Evolutionary conservation across 1,140 invertebrate genomes (phyloP).

Genomic region (Holcopasites calliopsidis): DNA sequence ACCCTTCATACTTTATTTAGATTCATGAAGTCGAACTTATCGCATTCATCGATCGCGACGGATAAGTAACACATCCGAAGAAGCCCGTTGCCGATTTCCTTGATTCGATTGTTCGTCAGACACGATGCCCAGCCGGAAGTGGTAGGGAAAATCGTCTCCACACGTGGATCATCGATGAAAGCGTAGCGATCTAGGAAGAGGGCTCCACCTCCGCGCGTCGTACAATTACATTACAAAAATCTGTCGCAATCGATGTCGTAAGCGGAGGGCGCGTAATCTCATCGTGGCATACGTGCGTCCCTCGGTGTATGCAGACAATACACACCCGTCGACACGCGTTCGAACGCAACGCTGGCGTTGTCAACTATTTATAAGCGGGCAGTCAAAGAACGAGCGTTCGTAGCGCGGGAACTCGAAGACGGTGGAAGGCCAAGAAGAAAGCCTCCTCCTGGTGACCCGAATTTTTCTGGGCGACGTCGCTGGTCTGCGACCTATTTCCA

Average conservation of each 20-base stretch:
- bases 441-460: constrained; percentile 47
- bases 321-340: constrained; percentile 36
- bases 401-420: constrained; percentile 44
- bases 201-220: not conserved
- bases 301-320: constrained; percentile 36
- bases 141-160: not conserved
- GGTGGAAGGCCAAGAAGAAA: constrained; percentile 62
- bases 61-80: not conserved
- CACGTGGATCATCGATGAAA: constrained; percentile 19
- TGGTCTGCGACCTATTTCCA: constrained; percentile 36
- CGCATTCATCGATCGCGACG: too few relatives aligned
- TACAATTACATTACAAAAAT: too few relatives aligned
- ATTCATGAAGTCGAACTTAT: too few relatives aligned
- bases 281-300: constrained; percentile 36
- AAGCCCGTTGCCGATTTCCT: not conserved
- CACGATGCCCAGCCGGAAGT: not conserved
- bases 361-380: constrained; percentile 51
- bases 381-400: constrained; percentile 21
- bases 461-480: constrained; percentile 45
- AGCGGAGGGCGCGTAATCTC: not conserved
- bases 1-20: too few relatives aligned
- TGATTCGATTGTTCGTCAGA: not conserved
- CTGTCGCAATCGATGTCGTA: constrained; percentile 42
- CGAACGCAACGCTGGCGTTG: constrained; percentile 26
- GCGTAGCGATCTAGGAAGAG: constrained; percentile 23